A percentile compares a stretch with the other conserved stretches of the same genome.
These are phyloP conservation scores for Oryzias melastigma DNA, from an alignment of 2,113 vertebrate genomes.

Conservation along the genomic window DNA sequence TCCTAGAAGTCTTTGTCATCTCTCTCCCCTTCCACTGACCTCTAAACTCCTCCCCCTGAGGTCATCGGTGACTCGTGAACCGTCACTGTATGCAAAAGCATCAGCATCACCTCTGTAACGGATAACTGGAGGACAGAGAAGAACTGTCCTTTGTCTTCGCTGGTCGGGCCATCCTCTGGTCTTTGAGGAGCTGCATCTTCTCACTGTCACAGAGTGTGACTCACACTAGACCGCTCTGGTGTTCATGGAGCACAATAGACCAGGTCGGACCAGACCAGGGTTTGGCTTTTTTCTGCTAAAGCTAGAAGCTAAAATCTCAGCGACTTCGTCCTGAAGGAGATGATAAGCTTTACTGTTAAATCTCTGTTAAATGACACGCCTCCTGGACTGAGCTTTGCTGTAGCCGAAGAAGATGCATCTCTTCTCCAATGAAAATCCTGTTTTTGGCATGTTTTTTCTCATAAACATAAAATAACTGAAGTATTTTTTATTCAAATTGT, in stretches of 20 bases:
- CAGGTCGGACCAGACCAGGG: background rate
- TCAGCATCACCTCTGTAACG: constrained; percentile 40
- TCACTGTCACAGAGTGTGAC: constrained; percentile 5
- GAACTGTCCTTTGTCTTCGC: background rate
- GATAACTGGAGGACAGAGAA: constrained; percentile 9
- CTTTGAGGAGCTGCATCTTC: constrained; percentile 5
- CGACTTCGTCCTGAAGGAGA: too few relatives aligned
- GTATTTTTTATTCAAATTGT: too few relatives aligned
- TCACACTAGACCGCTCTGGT: constrained; percentile 2
- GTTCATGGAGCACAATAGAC: constrained; percentile 1
- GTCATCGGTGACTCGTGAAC: constrained; percentile 42
- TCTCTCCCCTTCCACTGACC: constrained; percentile 45
- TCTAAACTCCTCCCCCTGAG: constrained; percentile 64
- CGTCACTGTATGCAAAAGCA: constrained; percentile 35
- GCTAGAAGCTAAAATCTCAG: too few relatives aligned
- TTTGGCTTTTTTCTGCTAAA: too few relatives aligned
- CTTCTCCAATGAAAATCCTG: too few relatives aligned
- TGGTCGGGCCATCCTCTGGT: too few relatives aligned
- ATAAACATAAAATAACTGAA: too few relatives aligned
- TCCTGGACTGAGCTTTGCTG: too few relatives aligned
- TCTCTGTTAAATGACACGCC: too few relatives aligned
- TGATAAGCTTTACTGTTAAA: too few relatives aligned
- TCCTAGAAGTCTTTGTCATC: constrained; percentile 41
- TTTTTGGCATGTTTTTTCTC: too few relatives aligned
- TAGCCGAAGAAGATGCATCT: too few relatives aligned